A percentile compares a stretch with the other conserved stretches of the same genome.
Evolutionary conservation across 2,113 vertebrate genomes (phyloP).

Genomic region (Leuciscus idus): DNA sequence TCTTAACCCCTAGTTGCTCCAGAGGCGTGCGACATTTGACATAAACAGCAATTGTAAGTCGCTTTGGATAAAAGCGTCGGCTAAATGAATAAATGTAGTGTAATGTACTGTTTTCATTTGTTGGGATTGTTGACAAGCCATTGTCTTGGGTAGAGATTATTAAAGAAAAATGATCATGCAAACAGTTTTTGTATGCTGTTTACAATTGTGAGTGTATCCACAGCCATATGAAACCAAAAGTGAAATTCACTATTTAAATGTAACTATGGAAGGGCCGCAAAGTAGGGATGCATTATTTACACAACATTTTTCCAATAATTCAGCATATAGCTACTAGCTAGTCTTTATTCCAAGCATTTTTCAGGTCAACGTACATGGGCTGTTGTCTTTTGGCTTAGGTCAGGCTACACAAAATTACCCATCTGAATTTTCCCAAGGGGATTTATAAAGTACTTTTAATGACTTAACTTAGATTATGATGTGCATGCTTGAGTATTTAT

Average conservation of each 20-base stretch:
- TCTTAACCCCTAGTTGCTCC: neutral
- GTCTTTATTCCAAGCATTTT: too few species aligned
- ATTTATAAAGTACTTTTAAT: too few species aligned
- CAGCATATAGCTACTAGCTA: too few species aligned
- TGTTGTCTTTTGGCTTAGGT: too few species aligned
- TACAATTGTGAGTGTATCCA: neutral
- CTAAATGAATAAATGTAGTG: neutral
- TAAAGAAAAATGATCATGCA: neutral
- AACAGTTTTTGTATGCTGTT: neutral
- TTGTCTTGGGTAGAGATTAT: neutral
- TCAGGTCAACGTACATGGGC: too few species aligned
- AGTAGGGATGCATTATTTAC: neutral
- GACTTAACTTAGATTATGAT: too few species aligned
- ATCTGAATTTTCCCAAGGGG: too few species aligned
- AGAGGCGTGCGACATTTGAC: neutral
- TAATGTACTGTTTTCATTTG: slow-evolving; percentile 4
- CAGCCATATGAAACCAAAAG: neutral
- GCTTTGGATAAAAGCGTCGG: neutral
- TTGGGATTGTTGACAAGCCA: neutral
- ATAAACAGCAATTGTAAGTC: neutral
- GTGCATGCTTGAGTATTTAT: too few species aligned
- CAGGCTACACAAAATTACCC: too few species aligned
- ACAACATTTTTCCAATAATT: neutral
- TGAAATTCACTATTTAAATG: too few species aligned
- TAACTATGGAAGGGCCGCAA: too few species aligned